A percentile compares a stretch with the other conserved stretches of the same genome.
phyloP scores from a whole-genome alignment of 2,113 vertebrate genomes.

The Trematocara unimaculatum region DNA sequence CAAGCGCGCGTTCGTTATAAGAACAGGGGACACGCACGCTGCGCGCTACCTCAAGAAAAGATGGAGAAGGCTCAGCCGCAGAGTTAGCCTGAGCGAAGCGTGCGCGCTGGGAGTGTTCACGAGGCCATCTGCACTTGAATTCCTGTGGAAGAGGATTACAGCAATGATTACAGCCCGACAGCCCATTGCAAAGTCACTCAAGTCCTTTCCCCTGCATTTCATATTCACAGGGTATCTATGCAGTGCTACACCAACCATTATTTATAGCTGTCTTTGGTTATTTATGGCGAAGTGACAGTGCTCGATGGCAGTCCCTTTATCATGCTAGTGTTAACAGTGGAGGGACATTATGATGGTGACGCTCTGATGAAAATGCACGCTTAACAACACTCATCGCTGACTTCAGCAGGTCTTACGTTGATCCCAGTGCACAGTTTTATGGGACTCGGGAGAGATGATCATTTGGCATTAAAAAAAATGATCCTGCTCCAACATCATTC shows the following conservation, averaged over 20 bases:
- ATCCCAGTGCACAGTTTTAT: background rate
- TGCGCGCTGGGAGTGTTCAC: background rate
- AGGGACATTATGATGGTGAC: background rate
- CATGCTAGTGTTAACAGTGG: background rate
- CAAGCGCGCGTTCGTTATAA: background rate
- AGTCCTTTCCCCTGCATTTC: background rate
- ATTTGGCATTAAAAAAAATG: background rate
- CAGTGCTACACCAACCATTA: background rate
- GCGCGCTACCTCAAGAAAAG: background rate
- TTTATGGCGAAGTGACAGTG: slow-evolving; percentile 1
- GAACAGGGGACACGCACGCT: background rate
- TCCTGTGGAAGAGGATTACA: slow-evolving; percentile 43
- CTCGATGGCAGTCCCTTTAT: background rate
- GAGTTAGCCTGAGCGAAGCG: background rate
- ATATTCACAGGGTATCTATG: background rate
- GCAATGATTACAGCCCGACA: slow-evolving; percentile 24
- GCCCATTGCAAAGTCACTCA: background rate
- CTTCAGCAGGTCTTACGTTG: background rate
- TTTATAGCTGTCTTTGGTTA: slow-evolving; percentile 2
- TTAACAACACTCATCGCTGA: background rate
- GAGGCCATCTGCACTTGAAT: slow-evolving; percentile 1
- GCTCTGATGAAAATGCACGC: background rate
- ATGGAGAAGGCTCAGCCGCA: slow-evolving; percentile 7
- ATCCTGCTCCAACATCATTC: background rate
- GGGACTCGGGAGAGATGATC: background rate